These are phyloP conservation scores for Hemibagrus guttatus DNA, from an alignment of 2,797 vertebrate genomes.

Conservation along the genomic window DNA sequence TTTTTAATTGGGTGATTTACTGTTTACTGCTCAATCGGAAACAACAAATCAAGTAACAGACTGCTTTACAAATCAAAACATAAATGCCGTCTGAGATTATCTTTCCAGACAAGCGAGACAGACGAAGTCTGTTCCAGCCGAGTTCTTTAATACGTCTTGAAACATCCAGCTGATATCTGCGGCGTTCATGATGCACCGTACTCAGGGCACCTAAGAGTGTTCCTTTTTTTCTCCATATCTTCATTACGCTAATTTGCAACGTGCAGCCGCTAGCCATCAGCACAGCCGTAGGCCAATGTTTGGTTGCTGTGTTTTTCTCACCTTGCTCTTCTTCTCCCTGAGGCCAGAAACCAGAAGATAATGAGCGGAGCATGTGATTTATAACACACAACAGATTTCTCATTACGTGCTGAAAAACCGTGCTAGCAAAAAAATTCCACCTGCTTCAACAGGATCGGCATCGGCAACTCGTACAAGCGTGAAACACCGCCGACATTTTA, in stretches of 20 bases:
- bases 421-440: conserved; percentile 61
- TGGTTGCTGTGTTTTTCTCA: conserved; percentile 52
- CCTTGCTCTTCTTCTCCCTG: conserved; percentile 62
- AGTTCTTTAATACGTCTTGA: not conserved
- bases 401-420: conserved; percentile 69
- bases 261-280: conserved; percentile 30
- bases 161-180: not conserved
- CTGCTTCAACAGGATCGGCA: conserved; percentile 61
- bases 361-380: conserved; percentile 68
- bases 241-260: conserved; percentile 12
- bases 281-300: conserved; percentile 13
- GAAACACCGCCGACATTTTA: conserved; percentile 49
- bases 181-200: not conserved
- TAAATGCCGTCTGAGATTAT: not conserved
- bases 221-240: not conserved
- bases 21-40: not conserved
- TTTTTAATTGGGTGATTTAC: conserved; percentile 2
- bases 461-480: conserved; percentile 31
- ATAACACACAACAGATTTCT: conserved; percentile 70
- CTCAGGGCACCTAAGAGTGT: not conserved
- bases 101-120: not conserved
- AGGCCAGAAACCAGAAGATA: conserved; percentile 67
- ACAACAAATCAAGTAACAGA: not conserved
- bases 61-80: not conserved
- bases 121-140: not conserved